Base-by-base conservation (phyloP, 2,113 vertebrate species). In the Entomyzon cyanotis region DNA sequence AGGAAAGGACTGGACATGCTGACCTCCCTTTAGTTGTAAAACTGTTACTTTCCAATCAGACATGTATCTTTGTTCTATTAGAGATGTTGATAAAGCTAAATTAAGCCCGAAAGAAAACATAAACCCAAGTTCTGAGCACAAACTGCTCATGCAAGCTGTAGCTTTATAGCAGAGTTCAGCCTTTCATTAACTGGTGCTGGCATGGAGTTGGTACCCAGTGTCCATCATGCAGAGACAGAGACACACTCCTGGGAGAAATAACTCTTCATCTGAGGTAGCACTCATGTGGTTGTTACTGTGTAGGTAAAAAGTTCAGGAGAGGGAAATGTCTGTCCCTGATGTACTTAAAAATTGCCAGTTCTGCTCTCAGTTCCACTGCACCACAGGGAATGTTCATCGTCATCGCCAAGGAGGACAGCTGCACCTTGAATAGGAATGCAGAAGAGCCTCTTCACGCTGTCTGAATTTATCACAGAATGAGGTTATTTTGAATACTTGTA, bases 361-460 rank as follows among this genome's bases (percentile, higher is more conserved):
- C 25, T 75, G 33, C 33, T 64, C 7, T 23, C 8, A 2, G 27
- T 50, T 53, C 27, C 27, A 1, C 23, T 20, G 49, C 28, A 4
- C 22, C 14, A 0, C 3, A 11, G 35, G 35, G 39, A 64, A 47
- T 7, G 1, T 28, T 39, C 1, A 8, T 60, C 31, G 5, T 21
- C 33, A 18, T 21, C 0, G 0, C n/a, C 8, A 6, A 42, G 46
- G 41, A 9, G 2, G 35, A 35, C 3, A 10, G 17, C 56, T 15
- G 8, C 4, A 1, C 11, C 23, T 47, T 11, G 15, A 25, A 24
- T 13, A 31, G 60, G 37, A 56, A 30, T 11, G 47, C 41, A 65
- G n/a, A 52, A 82, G 7, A 55, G 8, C 41, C 41, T 24, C 55
- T 56, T 56, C 27, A 52, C 9, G 19, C 15, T 35, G 41, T 58